Evolutionary conservation across 1,140 invertebrate genomes (phyloP), one percentile per base, ranked within the genome.

Genomic region (Catajapyx aquilonaris): DNA sequence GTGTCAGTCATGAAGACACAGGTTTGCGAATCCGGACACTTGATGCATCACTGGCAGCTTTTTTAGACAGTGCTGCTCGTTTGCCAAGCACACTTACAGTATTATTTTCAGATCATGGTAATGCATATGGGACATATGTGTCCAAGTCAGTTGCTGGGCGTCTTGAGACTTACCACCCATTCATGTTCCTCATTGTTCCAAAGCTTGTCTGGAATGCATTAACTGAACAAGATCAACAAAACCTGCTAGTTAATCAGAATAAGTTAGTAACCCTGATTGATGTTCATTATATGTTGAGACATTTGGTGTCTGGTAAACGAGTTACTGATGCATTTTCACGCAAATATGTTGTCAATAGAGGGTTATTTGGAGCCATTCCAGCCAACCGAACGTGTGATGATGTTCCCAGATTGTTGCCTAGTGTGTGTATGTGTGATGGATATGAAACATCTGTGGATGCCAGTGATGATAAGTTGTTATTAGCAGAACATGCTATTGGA

Each of bases 31-130:
- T 55, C 3, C 48, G 55, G 41, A 46, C 52, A 11, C 23, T 57
- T 13, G 54, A 57, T 44, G 21, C 38, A n/a, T 37, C 41, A 33
- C 41, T 57, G 11, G 35, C 23, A 9, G 7, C 7, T 9, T 28
- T 9, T 28, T 28, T 28, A 13, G 23, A 28, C 7, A 9, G 7
- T 23, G 35, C 41, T 5, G 11, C 37, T 1, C 17, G 30, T n/a
- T 37, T 46, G 30, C n/a, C 44, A 20, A 45, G 52, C 32, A 54
- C 51, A 4, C 30, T 57, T 17, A 54, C 54, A 4, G 38, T 57
- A 5, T 17, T 57, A 4, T 47, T 57, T 34, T 51, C 54, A 4
- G 54, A 57, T 37, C 54, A 57, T 45, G 54, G 54, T 2, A 57
- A 52, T 42, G 34, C 49, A 1, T 57, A 57, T 43, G 54, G 54